These are phyloP conservation scores for Eidolon helvum DNA, from an alignment of 2,113 vertebrate genomes.

Conservation along the genomic window DNA sequence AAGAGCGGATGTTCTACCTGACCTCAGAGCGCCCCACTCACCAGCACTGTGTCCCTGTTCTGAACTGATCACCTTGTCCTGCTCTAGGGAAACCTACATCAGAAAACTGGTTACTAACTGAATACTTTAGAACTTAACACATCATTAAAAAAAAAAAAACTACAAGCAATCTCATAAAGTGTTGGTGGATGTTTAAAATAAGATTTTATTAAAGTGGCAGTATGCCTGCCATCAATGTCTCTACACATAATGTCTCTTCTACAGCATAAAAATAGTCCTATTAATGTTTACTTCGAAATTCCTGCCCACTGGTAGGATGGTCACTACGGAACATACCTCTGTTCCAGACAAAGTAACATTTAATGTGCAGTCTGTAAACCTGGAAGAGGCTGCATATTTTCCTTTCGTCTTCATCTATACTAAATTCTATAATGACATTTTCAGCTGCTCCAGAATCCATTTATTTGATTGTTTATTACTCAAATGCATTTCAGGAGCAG, in stretches of 20 bases:
- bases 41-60: conserved; percentile 3
- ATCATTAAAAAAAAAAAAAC: conserved; percentile 20
- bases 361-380: neutral
- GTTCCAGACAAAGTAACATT: neutral
- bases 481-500: neutral
- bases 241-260: neutral
- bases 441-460: neutral
- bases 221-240: neutral
- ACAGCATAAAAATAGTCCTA: neutral
- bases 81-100: conserved; percentile 62
- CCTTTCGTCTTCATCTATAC: neutral
- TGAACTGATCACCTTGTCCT: conserved; percentile 71
- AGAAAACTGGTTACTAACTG: conserved; percentile 32
- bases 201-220: conserved; percentile 63
- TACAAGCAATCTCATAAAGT: conserved; percentile 49
- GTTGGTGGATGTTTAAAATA: conserved; percentile 57
- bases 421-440: conserved; percentile 12
- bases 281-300: neutral
- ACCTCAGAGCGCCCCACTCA: neutral
- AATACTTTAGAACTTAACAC: conserved; percentile 71
- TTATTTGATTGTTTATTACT: conserved; percentile 7
- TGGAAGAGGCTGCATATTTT: neutral
- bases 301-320: neutral
- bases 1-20: conserved; percentile 74
- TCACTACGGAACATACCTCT: neutral